A percentile compares a stretch with the other conserved stretches of the same genome.
Conservation (phyloP, 92 coral and sea anemone species). For the Epizoanthus fatuus region DNA sequence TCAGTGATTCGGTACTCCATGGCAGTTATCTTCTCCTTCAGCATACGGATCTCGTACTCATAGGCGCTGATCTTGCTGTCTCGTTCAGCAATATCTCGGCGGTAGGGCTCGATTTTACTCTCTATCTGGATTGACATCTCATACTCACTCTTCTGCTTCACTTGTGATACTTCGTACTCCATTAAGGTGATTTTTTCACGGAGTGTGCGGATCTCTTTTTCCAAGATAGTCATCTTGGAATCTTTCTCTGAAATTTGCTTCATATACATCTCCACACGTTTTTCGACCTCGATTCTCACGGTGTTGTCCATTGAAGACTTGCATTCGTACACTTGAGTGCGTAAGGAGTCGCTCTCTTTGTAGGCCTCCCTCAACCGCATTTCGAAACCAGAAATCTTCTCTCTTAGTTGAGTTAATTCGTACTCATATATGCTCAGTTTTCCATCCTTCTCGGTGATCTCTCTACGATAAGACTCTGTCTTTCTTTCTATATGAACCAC, state of each 20-base stretch:
- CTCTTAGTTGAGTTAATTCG: conserved; percentile 48
- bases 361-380: conserved; percentile 29
- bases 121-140: conserved; percentile 47
- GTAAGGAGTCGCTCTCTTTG: conserved; percentile 54
- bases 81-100: conserved; percentile 39
- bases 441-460: conserved; percentile 45
- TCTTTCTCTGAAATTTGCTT: conserved; percentile 53
- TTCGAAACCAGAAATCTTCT: conserved; percentile 24
- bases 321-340: conserved; percentile 35
- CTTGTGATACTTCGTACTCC: conserved; percentile 30
- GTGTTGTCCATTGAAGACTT: conserved; percentile 44
- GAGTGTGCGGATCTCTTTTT: not conserved
- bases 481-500: conserved; percentile 50
- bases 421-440: conserved; percentile 50
- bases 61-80: conserved; percentile 41
- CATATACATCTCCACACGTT: conserved; percentile 38
- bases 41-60: conserved; percentile 37
- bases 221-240: conserved; percentile 3
- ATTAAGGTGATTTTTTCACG: not conserved
- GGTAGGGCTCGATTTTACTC: conserved; percentile 29
- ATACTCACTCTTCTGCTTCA: conserved; percentile 34
- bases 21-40: conserved; percentile 26
- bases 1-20: conserved; percentile 34
- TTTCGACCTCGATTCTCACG: conserved; percentile 42
- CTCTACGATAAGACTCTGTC: conserved; percentile 46